These are phyloP conservation scores for Dendrolimus houi DNA, from an alignment of 2,888 invertebrate genomes.

Conservation along the genomic window DNA sequence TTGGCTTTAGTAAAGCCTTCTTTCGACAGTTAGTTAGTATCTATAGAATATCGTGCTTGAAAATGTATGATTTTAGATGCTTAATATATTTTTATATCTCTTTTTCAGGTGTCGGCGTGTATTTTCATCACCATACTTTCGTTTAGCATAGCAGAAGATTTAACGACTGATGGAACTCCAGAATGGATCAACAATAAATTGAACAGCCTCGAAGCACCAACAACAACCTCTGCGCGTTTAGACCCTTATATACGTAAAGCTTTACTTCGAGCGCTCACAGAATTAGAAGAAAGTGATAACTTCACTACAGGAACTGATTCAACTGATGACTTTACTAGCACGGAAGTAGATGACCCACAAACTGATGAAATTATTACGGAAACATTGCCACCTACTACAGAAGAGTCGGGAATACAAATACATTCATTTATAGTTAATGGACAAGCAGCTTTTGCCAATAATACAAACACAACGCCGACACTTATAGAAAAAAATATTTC, in stretches of 20 bases:
- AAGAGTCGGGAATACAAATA: constrained; percentile 57
- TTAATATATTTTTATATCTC: too few relatives aligned
- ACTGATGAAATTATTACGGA: constrained; percentile 50
- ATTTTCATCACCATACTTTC: constrained; percentile 36
- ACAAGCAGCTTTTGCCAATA: constrained; percentile 54
- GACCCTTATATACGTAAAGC: constrained; percentile 86
- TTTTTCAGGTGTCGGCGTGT: constrained; percentile 49
- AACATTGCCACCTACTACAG: constrained; percentile 32
- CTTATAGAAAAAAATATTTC: constrained; percentile 56
- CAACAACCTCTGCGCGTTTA: constrained; percentile 76
- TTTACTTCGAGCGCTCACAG: constrained; percentile 83
- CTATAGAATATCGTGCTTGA: too few relatives aligned
- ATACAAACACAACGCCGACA: constrained; percentile 42
- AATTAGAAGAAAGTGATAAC: constrained; percentile 79
- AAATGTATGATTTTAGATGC: too few relatives aligned
- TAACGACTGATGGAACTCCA: constrained; percentile 26
- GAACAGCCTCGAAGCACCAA: constrained; percentile 59
- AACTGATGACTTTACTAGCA: constrained; percentile 31
- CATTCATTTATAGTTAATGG: constrained; percentile 75
- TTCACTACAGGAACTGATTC: constrained; percentile 61
- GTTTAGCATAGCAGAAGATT: constrained; percentile 40
- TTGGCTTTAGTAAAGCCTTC: too few relatives aligned
- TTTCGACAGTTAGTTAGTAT: too few relatives aligned
- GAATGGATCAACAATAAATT: constrained; percentile 39
- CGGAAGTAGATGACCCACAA: constrained; percentile 50